Conservation (phyloP, 2,797 vertebrate genomes). For the Macroramphosus scolopax region DNA sequence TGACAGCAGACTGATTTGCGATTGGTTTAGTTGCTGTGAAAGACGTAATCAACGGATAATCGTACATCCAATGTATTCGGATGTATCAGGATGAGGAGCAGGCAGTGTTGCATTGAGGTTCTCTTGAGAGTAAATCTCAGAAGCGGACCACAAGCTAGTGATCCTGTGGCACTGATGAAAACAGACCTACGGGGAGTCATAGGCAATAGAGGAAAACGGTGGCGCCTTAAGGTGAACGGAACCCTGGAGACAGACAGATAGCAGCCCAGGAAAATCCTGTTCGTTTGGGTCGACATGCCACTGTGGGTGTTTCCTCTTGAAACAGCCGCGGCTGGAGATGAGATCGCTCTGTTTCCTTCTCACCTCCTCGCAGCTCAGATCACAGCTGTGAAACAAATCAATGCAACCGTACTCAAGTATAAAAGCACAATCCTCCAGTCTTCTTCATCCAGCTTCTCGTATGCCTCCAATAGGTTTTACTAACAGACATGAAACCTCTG, state of each 20-base stretch:
- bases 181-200: conserved; percentile 13
- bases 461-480: no score
- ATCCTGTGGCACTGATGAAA: conserved; percentile 41
- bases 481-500: no score
- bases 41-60: no score
- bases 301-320: conserved; percentile 20
- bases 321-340: conserved; percentile 14
- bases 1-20: no score
- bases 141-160: conserved; percentile 20
- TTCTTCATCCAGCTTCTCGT: conserved; percentile 1
- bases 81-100: conserved; percentile 21
- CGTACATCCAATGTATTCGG: no score
- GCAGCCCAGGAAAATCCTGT: conserved; percentile 43
- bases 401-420: conserved; percentile 15
- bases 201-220: conserved; percentile 15
- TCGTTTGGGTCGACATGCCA: conserved; percentile 23
- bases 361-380: conserved; percentile 19
- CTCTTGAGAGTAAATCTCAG: conserved; percentile 20
- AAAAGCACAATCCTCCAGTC: conserved; percentile 54
- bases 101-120: conserved; percentile 29
- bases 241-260: conserved; percentile 37
- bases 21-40: no score
- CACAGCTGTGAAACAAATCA: conserved; percentile 20
- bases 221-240: conserved; percentile 49
- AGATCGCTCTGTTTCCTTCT: conserved; percentile 9